These are phyloP conservation scores for Crossaster papposus DNA, from an alignment of 53 echinoderm and acorn worm species.

Conservation along the genomic window DNA sequence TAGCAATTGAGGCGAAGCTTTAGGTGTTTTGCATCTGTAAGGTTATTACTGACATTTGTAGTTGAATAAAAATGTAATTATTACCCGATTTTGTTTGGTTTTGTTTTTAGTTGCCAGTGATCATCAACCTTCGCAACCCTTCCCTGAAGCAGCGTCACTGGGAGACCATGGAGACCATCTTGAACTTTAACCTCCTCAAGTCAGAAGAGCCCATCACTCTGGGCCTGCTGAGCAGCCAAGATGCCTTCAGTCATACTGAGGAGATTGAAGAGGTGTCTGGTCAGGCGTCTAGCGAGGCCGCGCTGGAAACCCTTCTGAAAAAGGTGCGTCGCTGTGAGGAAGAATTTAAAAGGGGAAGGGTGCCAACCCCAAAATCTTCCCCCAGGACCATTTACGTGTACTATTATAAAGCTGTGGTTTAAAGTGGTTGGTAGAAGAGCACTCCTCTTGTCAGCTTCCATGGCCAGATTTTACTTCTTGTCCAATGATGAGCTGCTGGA, in stretches of 20 bases:
- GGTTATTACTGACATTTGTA: no score
- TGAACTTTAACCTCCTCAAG: slow-evolving; percentile 87
- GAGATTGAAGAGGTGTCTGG: slow-evolving; percentile 97
- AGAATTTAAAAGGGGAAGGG: no score
- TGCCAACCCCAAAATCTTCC: background rate
- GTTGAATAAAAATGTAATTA: no score
- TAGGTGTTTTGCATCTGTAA: no score
- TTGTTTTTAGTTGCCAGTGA: slow-evolving; percentile 82
- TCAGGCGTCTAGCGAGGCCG: slow-evolving; percentile 93
- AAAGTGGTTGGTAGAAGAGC: slow-evolving; percentile 68
- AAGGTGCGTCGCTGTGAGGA: slow-evolving; percentile 62
- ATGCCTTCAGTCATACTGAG: slow-evolving; percentile 89
- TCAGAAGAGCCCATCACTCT: slow-evolving; percentile 84
- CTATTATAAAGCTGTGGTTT: slow-evolving; percentile 97
- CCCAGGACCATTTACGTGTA: no score
- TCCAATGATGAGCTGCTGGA: slow-evolving; percentile 98
- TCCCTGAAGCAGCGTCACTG: slow-evolving; percentile 95
- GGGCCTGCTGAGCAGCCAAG: slow-evolving; percentile 83
- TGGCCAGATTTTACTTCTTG: slow-evolving; percentile 93
- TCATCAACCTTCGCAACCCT: slow-evolving; percentile 94
- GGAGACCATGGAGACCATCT: slow-evolving; percentile 93
- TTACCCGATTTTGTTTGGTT: background rate
- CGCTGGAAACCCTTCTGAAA: slow-evolving; percentile 91
- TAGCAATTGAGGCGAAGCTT: no score
- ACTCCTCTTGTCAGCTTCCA: no score